Evolutionary conservation across 2,113 vertebrate species (phyloP), one percentile per base, ranked within the genome.

Genomic region (Nipponia nippon): DNA sequence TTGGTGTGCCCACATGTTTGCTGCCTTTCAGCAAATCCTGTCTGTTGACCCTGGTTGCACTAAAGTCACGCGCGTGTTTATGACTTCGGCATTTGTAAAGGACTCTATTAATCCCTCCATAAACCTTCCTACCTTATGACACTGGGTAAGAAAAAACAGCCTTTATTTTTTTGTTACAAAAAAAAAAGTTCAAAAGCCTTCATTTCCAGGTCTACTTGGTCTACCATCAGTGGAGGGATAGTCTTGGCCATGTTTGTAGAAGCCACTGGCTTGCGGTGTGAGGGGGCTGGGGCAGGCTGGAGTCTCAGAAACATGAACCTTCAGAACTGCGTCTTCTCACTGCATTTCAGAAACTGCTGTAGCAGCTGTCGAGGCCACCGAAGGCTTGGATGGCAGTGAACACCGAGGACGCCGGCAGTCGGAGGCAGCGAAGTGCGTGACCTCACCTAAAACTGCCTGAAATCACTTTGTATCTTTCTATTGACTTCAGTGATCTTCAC

Each of bases 251-350:
- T 1, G 2, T 49, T 44, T 71, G 21, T 19, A 61, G 50, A 61
- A 85, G 19, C 2, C 3, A 14, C 12, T 13, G 3, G 17, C 7
- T 36, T 2, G 1, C 0, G 0, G 20, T 13, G 9, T n/a, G 63
- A 87, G 9, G 25, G 4, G 13, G 3, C 34, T 80, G 44, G 13
- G 49, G 21, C 52, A 71, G 59, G 30, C 34, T 2, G 2, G 36
- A 4, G 0, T 27, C 65, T 71, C 87, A 84, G 66, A 55, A 94
- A 82, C 4, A 1, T 8, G 15, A 84, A 25, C 20, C 12, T 49
- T 38, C 55, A 70, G 46, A 80, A 26, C 17, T 40, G 22, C 46
- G 34, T 42, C 76, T 78, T 83, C 63, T 87, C 32, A 21, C 7
- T 52, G 59, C 70, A 66, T 47, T 42, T 56, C 80, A 56, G 34